Percentiles rank a stretch among this genome's conserved stretches.
phyloP scores from a whole-genome alignment of 2,113 vertebrate genomes.

The Phodopus roborovskii region DNA sequence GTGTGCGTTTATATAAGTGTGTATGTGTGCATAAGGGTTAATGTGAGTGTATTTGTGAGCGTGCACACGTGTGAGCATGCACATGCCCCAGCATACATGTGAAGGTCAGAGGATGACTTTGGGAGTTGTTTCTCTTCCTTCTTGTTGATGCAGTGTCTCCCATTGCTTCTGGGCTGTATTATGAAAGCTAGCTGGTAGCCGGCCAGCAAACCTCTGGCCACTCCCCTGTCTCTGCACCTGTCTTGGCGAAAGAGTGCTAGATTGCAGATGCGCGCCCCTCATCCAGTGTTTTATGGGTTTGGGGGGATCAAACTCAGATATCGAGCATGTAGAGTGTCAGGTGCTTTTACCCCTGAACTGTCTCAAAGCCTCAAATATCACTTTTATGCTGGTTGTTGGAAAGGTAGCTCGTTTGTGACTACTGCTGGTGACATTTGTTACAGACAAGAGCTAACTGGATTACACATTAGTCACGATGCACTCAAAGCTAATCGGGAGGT shows the following conservation, averaged over 20 bases:
- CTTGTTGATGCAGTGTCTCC: background rate
- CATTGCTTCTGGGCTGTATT: background rate
- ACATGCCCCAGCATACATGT: background rate
- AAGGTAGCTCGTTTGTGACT: background rate
- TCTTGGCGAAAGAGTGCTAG: background rate
- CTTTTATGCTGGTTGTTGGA: background rate
- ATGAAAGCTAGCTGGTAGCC: background rate
- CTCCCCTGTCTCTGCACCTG: background rate
- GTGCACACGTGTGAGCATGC: background rate
- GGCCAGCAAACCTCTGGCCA: background rate
- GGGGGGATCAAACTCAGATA: too few relatives aligned
- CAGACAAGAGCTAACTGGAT: background rate
- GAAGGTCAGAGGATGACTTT: background rate
- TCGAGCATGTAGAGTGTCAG: background rate
- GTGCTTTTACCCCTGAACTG: background rate
- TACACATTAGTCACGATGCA: background rate
- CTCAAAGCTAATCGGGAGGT: background rate
- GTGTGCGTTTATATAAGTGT: background rate
- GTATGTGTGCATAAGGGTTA: background rate
- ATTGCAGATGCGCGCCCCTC: too few relatives aligned
- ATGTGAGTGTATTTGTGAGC: background rate
- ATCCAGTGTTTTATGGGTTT: too few relatives aligned
- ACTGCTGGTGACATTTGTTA: background rate
- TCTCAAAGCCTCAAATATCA: background rate
- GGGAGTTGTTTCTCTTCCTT: background rate